Percentiles rank a stretch among this genome's conserved stretches.
These are phyloP conservation scores for Dermatemys mawii DNA, from an alignment of 2,113 vertebrate species.

Conservation along the genomic window DNA sequence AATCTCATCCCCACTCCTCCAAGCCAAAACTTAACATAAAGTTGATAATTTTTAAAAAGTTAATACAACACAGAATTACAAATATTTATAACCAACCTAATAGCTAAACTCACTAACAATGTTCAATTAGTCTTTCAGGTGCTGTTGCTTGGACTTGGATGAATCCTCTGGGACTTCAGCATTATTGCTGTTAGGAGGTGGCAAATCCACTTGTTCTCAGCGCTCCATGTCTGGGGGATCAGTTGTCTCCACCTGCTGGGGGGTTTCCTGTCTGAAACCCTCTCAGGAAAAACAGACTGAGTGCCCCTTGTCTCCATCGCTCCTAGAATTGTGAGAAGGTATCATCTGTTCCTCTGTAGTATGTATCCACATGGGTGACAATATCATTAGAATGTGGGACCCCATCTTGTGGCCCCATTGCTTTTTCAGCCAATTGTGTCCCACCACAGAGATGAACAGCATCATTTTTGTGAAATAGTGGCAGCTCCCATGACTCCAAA, in stretches of 20 bases:
- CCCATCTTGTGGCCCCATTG: not conserved
- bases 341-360: not conserved
- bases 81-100: not conserved
- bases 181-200: conserved; percentile 49
- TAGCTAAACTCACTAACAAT: not conserved
- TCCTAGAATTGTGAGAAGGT: not conserved
- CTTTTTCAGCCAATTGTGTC: not conserved
- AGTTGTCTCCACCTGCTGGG: not conserved
- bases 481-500: not conserved
- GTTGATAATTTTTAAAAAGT: too few species aligned
- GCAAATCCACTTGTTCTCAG: conserved; percentile 69
- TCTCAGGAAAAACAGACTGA: not conserved
- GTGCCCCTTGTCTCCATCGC: not conserved
- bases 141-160: conserved; percentile 7
- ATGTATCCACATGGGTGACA: not conserved
- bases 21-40: not conserved
- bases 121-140: conserved; percentile 44
- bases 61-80: conserved; percentile 15
- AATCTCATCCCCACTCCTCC: not conserved
- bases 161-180: conserved; percentile 14
- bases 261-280: not conserved
- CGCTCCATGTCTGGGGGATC: conserved; percentile 14
- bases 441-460: not conserved
- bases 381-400: not conserved
- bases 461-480: not conserved